Percentiles rank a stretch among this genome's conserved stretches.
Evolutionary conservation across 92 coral and sea anemone species (phyloP).

Genomic region (Epizoanthus ramosus): DNA sequence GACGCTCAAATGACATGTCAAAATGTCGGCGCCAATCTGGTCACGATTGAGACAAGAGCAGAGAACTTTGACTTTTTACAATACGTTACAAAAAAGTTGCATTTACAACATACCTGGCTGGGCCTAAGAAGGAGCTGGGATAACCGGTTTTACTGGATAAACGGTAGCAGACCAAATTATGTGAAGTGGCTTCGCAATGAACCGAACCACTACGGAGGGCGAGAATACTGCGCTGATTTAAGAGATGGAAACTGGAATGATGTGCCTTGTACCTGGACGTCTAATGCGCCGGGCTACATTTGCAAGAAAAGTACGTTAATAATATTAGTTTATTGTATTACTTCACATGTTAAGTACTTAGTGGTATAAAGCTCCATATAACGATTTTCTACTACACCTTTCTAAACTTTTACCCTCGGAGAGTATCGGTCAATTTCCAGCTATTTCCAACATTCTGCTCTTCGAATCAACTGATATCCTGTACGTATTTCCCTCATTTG

Average conservation of each 20-base stretch:
- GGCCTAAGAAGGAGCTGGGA: slow-evolving; percentile 1
- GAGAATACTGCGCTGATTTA: background rate
- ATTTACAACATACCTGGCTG: background rate
- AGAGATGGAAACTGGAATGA: background rate
- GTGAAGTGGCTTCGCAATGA: background rate
- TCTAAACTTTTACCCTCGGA: too few relatives aligned
- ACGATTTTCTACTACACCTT: background rate
- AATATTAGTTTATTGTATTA: background rate
- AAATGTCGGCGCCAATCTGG: background rate
- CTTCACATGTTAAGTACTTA: background rate
- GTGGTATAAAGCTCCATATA: background rate
- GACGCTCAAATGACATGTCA: background rate
- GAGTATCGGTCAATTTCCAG: too few relatives aligned
- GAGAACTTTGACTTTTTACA: background rate
- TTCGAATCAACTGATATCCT: too few relatives aligned
- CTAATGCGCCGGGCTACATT: background rate
- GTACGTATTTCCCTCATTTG: too few relatives aligned
- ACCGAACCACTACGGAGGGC: background rate
- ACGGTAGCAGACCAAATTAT: background rate
- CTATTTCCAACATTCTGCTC: too few relatives aligned
- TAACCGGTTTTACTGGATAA: slow-evolving; percentile 1
- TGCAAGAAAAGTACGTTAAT: background rate
- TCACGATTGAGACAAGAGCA: background rate
- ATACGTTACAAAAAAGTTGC: background rate
- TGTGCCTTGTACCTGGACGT: background rate